Base-by-base conservation (phyloP, 1,140 invertebrate species). In the Oscheius sp. region DNA sequence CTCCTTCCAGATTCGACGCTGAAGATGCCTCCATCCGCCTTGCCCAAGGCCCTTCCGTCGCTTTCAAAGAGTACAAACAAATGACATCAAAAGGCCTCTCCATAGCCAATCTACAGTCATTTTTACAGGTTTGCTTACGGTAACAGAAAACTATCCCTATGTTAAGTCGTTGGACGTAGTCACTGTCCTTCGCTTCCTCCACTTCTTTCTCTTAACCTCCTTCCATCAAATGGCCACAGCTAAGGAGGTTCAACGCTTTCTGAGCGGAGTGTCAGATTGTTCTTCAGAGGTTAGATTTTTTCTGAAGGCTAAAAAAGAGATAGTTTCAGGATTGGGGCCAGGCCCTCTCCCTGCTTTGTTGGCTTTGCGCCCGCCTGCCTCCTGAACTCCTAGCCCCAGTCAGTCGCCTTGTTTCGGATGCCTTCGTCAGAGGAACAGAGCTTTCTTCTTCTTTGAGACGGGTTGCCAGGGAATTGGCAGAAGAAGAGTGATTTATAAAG, bases 301-400 rank as follows among this genome's bases (percentile, higher is more conserved):
- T 42, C n/a, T n/a, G n/a, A 42, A 42, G 7, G n/a, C 7, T 42
- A 42, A n/a, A n/a, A n/a, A n/a, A 42, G 7, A 10, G 38, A 42
- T 42, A n/a, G 38, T 55, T 55, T 55, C 49, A 55, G 49, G 49
- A 55, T 23, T 55, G 49, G 49, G 49, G 49, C 7, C 49, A 55
- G 49, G 15, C 7, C 28, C 49, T 55, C 23, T 15, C 49, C 49
- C 49, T 55, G 7, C 49, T 55, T 26, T 55, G 49, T 23, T 55
- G 49, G 49, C 49, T 55, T 4, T 55, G 49, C 28, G 49, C 49
- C 49, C 49, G 23, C 4, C 49, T 55, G 49, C 49, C 49, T 4
- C 7, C 49, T 7, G 49, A 55, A 55, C 49, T 55, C 7, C 49
- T 55, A 4, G 49, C 49, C 23, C 49, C 49, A 7, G 49, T 55